A percentile compares a stretch with the other conserved stretches of the same genome.
These are phyloP conservation scores for Temnopleurus reevesii DNA, from an alignment of 53 echinoderm and acorn worm genomes.

Conservation along the genomic window DNA sequence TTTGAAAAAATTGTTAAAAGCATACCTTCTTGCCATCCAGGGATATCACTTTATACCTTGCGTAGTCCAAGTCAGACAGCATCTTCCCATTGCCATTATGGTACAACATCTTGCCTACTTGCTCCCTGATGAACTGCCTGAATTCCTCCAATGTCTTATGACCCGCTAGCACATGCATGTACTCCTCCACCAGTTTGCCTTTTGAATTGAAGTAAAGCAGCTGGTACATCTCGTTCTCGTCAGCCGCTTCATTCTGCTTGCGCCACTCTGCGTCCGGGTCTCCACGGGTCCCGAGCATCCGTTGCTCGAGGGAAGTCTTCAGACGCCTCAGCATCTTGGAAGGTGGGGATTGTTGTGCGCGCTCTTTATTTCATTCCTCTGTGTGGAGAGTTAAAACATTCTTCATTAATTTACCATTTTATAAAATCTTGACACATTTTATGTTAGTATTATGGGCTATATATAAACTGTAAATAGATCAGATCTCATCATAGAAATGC, in stretches of 20 bases:
- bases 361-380: neutral
- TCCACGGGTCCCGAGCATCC: neutral
- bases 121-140: conserved; percentile 42
- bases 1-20: no score
- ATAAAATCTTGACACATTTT: neutral
- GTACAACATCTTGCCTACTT: conserved; percentile 59
- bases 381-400: neutral
- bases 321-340: conserved; percentile 15
- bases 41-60: conserved; percentile 45
- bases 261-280: conserved; percentile 82
- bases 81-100: conserved; percentile 48
- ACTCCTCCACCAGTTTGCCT: conserved; percentile 68
- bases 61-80: conserved; percentile 64
- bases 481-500: no score
- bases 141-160: conserved; percentile 58
- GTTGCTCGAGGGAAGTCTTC: neutral
- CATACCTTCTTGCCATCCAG: conserved; percentile 66
- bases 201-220: conserved; percentile 67
- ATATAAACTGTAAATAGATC: neutral
- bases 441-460: neutral
- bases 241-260: conserved; percentile 71
- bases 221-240: conserved; percentile 75
- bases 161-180: neutral
- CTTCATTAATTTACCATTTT: neutral
- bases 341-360: neutral